These are phyloP conservation scores for Acrobasis consociella DNA, from an alignment of 2,888 invertebrate species.

Conservation along the genomic window DNA sequence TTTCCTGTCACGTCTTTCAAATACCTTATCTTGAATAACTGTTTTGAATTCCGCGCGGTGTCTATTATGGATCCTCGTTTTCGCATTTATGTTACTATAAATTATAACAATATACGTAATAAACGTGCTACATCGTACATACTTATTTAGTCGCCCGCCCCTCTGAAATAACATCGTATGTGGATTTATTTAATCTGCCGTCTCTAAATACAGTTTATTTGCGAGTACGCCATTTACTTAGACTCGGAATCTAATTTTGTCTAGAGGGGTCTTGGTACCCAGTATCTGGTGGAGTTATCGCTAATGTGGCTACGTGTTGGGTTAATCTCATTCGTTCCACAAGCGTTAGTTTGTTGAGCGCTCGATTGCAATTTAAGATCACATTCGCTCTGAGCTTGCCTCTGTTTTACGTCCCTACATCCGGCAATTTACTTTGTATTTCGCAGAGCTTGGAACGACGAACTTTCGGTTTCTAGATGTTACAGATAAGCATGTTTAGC, in stretches of 20 bases:
- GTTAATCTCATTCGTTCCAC: constrained; percentile 43
- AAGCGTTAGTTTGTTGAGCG: constrained; percentile 27
- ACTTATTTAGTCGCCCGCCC: background rate
- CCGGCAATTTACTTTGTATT: constrained; percentile 64
- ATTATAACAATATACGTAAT: background rate
- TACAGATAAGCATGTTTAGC: constrained; percentile 14
- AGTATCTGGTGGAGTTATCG: constrained; percentile 20
- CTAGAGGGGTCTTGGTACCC: constrained; percentile 14
- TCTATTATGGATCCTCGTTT: background rate
- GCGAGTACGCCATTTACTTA: constrained; percentile 30
- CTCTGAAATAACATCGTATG: constrained; percentile 11
- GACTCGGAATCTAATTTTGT: constrained; percentile 32
- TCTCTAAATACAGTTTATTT: constrained; percentile 26
- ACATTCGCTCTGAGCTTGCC: constrained; percentile 44
- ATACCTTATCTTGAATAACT: background rate
- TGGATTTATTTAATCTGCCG: constrained; percentile 15
- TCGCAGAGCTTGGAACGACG: constrained; percentile 45
- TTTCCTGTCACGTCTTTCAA: constrained; percentile 3
- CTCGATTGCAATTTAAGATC: constrained; percentile 48
- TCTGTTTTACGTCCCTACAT: constrained; percentile 58
- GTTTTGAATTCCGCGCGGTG: background rate
- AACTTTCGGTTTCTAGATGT: constrained; percentile 35
- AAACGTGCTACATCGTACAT: background rate
- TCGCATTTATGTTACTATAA: background rate
- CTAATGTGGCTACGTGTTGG: constrained; percentile 29